These are phyloP conservation scores for Myodes glareolus DNA, from an alignment of 2,113 vertebrate species.

Conservation along the genomic window DNA sequence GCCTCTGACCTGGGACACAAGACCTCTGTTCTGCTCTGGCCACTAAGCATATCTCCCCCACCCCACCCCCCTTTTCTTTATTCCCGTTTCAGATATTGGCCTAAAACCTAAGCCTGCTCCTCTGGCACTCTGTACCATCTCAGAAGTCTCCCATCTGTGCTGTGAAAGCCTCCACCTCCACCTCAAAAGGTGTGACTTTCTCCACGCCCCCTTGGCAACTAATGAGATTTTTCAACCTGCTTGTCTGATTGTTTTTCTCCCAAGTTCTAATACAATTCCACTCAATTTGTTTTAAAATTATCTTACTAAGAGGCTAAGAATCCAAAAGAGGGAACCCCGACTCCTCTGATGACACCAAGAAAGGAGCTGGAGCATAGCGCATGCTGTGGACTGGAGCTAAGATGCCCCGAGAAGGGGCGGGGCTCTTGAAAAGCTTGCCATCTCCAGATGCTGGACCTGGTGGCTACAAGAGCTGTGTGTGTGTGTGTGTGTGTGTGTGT, in stretches of 20 bases:
- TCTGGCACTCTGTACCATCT: neutral
- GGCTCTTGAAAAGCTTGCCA: conserved; percentile 20
- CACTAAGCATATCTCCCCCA: neutral
- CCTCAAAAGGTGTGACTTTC: neutral
- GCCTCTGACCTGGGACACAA: neutral
- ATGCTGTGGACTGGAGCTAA: neutral
- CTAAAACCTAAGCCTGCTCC: neutral
- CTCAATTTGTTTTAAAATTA: neutral
- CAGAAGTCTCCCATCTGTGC: too few species aligned
- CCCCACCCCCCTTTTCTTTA: too few species aligned
- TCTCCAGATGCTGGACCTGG: neutral
- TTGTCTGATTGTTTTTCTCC: neutral
- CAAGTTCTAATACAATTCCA: neutral
- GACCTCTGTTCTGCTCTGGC: neutral
- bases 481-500: too few species aligned
- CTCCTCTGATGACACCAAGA: neutral
- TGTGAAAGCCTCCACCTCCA: neutral
- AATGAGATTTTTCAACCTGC: neutral
- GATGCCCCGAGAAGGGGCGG: neutral
- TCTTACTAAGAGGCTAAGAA: neutral
- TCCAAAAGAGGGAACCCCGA: neutral
- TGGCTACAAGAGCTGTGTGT: neutral
- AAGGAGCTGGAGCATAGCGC: neutral
- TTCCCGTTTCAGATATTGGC: neutral
- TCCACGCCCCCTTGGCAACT: neutral